These are phyloP conservation scores for Scrobipalpa costella DNA, from an alignment of 2,888 invertebrate genomes.

Conservation along the genomic window DNA sequence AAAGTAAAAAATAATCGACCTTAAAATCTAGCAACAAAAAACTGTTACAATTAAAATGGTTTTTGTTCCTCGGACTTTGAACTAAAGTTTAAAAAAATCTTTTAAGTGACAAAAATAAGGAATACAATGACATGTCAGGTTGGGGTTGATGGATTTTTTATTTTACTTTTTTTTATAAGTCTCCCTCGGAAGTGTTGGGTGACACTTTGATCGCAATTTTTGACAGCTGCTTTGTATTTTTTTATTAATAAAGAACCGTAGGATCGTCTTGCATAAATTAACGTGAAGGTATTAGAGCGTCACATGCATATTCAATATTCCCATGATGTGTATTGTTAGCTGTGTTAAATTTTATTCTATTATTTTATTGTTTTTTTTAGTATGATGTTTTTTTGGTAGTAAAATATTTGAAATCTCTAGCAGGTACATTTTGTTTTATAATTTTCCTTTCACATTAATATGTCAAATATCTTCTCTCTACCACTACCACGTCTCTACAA, in stretches of 20 bases:
- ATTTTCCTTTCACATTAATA: too few relatives aligned
- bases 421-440: too few relatives aligned
- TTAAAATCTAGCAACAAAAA: conserved; percentile 73
- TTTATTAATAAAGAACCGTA: conserved; percentile 49
- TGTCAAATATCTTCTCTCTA: too few relatives aligned
- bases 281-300: conserved; percentile 55
- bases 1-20: conserved; percentile 75
- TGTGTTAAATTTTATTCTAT: conserved; percentile 12
- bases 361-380: conserved; percentile 33
- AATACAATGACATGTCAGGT: conserved; percentile 76
- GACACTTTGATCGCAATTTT: conserved; percentile 73
- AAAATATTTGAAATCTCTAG: too few relatives aligned
- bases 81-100: conserved; percentile 62
- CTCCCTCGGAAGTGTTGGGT: conserved; percentile 71
- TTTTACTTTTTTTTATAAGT: conserved; percentile 41
- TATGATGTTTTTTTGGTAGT: conserved; percentile 1
- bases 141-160: conserved; percentile 63
- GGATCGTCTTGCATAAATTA: conserved; percentile 80
- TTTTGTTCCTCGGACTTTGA: conserved; percentile 69
- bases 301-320: conserved; percentile 78
- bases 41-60: conserved; percentile 78
- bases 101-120: conserved; percentile 75
- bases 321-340: conserved; percentile 68
- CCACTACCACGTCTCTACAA: too few relatives aligned
- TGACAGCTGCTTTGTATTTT: conserved; percentile 69